These are phyloP conservation scores for Xenotilapia caudafasciata DNA, from an alignment of 2,113 vertebrate genomes.

Conservation along the genomic window DNA sequence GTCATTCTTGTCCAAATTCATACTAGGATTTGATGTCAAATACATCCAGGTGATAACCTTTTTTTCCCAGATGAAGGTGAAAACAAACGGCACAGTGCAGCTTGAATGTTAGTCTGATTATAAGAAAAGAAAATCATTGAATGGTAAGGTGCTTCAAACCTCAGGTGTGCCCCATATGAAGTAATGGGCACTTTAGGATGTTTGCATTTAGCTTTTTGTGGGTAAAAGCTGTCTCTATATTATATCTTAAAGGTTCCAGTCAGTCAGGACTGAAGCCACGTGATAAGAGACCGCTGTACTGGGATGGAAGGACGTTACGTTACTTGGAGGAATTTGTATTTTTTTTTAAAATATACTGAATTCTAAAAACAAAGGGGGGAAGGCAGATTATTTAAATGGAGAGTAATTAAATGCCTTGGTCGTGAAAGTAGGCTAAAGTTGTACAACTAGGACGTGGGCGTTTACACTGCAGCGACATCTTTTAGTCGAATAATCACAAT, in stretches of 20 bases:
- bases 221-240: background rate
- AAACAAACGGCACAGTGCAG: background rate
- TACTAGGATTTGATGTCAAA: background rate
- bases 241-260: background rate
- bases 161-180: background rate
- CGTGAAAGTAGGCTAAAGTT: background rate
- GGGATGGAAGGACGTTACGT: background rate
- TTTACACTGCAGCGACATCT: background rate
- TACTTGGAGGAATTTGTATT: background rate
- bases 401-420: background rate
- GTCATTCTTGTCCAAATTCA: background rate
- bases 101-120: background rate
- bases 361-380: background rate
- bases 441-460: no score
- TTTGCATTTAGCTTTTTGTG: background rate
- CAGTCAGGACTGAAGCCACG: background rate
- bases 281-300: background rate
- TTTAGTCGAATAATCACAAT: background rate
- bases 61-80: background rate
- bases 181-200: background rate
- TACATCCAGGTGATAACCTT: background rate
- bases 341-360: background rate
- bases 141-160: background rate
- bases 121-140: background rate
- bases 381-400: background rate